Conservation (phyloP, 1,140 invertebrate genomes). For the Rhyzopertha dominica region DNA sequence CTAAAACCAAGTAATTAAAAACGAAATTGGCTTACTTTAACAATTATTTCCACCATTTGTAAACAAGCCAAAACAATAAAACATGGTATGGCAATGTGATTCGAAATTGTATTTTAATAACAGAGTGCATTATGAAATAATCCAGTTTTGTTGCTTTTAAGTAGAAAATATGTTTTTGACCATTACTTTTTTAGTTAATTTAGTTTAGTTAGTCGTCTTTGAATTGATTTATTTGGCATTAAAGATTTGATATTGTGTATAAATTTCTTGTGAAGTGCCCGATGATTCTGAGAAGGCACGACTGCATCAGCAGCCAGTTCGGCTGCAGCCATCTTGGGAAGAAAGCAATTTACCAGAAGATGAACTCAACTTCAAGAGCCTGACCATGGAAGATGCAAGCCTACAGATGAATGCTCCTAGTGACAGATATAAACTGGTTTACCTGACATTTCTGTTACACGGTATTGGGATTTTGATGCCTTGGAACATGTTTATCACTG, state of each 20-base stretch:
- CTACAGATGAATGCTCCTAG: constrained; percentile 70
- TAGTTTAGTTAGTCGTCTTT: too few relatives aligned
- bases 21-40: too few relatives aligned
- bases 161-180: too few relatives aligned
- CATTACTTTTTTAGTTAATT: too few relatives aligned
- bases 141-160: too few relatives aligned
- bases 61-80: too few relatives aligned
- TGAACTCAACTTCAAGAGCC: constrained; percentile 75
- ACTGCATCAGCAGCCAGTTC: constrained; percentile 68
- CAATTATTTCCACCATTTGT: too few relatives aligned
- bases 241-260: constrained; percentile 1
- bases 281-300: constrained; percentile 47
- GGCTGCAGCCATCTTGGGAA: constrained; percentile 81
- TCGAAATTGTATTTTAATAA: too few relatives aligned
- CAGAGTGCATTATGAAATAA: too few relatives aligned
- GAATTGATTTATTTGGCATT: too few relatives aligned
- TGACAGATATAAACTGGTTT: constrained; percentile 80
- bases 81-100: too few relatives aligned
- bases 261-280: constrained; percentile 43
- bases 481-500: constrained; percentile 99
- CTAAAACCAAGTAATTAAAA: too few relatives aligned
- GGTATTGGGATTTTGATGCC: constrained; percentile 95
- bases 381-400: constrained; percentile 67
- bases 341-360: constrained; percentile 76
- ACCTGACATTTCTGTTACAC: constrained; percentile 86